These are phyloP conservation scores for Prosapia bicincta DNA, from an alignment of 2,888 invertebrate species.

Conservation along the genomic window DNA sequence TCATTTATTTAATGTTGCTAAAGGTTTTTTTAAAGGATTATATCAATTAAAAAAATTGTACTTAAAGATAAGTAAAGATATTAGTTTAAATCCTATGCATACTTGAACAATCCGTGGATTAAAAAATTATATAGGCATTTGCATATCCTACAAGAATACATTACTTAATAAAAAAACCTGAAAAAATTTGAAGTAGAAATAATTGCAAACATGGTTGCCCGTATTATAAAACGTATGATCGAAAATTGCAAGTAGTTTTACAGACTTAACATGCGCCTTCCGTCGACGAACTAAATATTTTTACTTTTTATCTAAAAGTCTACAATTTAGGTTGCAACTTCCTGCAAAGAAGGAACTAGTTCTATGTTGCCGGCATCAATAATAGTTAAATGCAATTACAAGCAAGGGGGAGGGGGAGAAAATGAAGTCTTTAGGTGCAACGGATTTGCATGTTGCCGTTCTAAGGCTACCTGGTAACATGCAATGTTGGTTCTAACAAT, in stretches of 20 bases:
- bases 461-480: not conserved
- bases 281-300: not conserved
- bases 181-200: too few species aligned
- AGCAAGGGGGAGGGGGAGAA: not conserved
- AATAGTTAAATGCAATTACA: constrained; percentile 2
- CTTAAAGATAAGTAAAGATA: too few species aligned
- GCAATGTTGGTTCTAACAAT: not conserved
- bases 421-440: not conserved
- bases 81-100: too few species aligned
- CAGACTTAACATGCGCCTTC: not conserved
- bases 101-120: too few species aligned
- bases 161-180: too few species aligned
- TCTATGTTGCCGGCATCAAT: not conserved
- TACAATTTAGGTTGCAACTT: not conserved
- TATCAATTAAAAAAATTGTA: too few species aligned
- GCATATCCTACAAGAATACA: too few species aligned
- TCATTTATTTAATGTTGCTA: too few species aligned
- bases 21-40: too few species aligned
- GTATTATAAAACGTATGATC: not conserved
- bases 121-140: too few species aligned
- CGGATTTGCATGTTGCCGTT: not conserved
- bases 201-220: too few species aligned
- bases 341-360: not conserved
- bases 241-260: not conserved
- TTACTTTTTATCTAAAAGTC: not conserved